Base-by-base conservation (phyloP, 2,797 vertebrate genomes). In the Leuciscus waleckii region DNA sequence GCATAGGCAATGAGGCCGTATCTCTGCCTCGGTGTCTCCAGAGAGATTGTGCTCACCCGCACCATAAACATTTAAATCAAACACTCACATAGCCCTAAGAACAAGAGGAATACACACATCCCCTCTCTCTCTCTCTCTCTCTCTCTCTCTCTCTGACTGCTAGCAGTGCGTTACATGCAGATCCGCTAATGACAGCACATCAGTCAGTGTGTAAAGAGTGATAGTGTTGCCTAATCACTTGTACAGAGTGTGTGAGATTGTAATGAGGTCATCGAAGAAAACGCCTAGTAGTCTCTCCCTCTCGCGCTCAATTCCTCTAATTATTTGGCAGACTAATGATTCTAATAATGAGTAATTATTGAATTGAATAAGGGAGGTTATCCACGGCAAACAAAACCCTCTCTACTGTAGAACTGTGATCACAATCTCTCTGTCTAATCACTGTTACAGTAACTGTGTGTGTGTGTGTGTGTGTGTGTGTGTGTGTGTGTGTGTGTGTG, bases 1-100 rank as follows among this genome's bases (percentile, higher is more conserved):
- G 97, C 98, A 98, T 98, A 98, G 96, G 94, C 97, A 98, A 98
- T 97, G 96, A 98, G 96, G 92, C 94, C 94, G 58, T 75, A 32
- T 70, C 32, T 80, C 35, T 90, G 88, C 87, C 92, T 92, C 88
- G 87, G 86, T 89, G 91, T 95, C 95, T 89, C 93, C 87, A 87
- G 96, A 91, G 91, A 94, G 93, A 93, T 94, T 93, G 93, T 94
- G 95, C 96, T 96, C 91, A 93, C 94, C 95, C 95, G 94, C 95
- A 96, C 95, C 95, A 97, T 96, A 97, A 97, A 98, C 96, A 97
- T 97, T 96, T 94, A 95, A 95, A 95, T 96, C 95, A 93, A 93
- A 94, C 94, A 95, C 96, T 88, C 94, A 93, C 94, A 93, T 91
- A 95, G 93, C 71, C 43, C 63, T 65, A 65, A 65, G 63, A 65